Conservation (phyloP, 1,140 invertebrate genomes). For the Diuraphis noxia region DNA sequence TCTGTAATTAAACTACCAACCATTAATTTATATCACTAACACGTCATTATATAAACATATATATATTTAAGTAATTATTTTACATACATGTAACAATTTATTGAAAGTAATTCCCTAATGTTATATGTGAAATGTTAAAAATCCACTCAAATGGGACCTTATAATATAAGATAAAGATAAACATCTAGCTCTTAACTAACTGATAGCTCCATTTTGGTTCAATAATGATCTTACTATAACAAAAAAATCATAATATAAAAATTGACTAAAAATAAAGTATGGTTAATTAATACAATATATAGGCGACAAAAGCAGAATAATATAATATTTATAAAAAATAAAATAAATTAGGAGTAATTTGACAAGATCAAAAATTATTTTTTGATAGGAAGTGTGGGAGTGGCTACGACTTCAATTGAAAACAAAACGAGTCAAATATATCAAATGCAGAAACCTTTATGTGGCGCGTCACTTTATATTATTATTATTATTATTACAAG, state of each 20-base stretch:
- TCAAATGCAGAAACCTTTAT: slow-evolving; percentile 22
- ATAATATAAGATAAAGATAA: not conserved
- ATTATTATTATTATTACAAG: not conserved
- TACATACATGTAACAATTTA: too few species aligned
- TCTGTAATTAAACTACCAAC: not conserved
- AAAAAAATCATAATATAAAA: too few species aligned
- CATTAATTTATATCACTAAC: too few species aligned
- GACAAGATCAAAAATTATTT: slow-evolving; percentile 41
- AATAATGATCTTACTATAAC: too few species aligned
- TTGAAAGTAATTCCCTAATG: too few species aligned
- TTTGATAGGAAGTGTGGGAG: slow-evolving; percentile 3
- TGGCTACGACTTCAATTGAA: not conserved
- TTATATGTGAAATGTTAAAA: not conserved
- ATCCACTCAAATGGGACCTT: not conserved
- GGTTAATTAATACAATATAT: not conserved
- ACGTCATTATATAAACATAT: too few species aligned
- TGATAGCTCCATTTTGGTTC: too few species aligned
- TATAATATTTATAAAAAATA: not conserved
- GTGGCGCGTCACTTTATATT: not conserved
- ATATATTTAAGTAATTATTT: not conserved
- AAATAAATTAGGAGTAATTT: slow-evolving; percentile 30
- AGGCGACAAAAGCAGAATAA: not conserved
- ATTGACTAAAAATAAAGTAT: not conserved
- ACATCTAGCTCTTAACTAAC: too few species aligned
- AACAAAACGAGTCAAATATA: slow-evolving; percentile 36